Percentiles rank a stretch among this genome's conserved stretches.
Conservation (phyloP, 2,888 invertebrate species). For the Linhomoeus sp. region DNA sequence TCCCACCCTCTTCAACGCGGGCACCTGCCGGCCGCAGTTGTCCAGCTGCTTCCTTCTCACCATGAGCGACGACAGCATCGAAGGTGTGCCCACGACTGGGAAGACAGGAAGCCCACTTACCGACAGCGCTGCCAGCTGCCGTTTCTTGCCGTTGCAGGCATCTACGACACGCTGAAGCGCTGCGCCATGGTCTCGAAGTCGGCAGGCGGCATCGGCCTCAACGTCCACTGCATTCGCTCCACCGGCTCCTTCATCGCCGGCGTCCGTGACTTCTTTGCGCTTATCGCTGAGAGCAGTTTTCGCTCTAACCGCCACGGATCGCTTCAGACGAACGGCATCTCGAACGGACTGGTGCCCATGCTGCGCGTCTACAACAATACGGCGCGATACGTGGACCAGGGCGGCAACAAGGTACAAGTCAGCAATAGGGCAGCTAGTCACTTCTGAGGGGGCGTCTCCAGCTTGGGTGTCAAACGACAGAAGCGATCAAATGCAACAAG, state of each 20-base stretch:
- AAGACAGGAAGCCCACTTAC: too few relatives aligned
- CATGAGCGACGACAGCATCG: conserved; percentile 61
- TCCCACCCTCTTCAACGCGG: conserved; percentile 87
- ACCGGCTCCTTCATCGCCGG: conserved; percentile 77
- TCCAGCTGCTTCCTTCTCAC: conserved; percentile 84
- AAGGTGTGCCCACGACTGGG: conserved; percentile 7
- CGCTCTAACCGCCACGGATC: neutral
- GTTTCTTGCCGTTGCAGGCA: conserved; percentile 9
- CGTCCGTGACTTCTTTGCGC: conserved; percentile 17
- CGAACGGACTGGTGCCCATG: conserved; percentile 90
- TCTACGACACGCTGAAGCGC: conserved; percentile 21
- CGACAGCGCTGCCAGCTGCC: too few relatives aligned
- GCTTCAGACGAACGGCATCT: conserved; percentile 57
- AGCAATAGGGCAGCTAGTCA: neutral
- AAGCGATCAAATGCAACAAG: too few relatives aligned
- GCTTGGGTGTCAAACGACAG: too few relatives aligned
- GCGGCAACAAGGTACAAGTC: conserved; percentile 58
- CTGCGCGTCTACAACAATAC: conserved; percentile 82
- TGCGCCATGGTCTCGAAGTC: conserved; percentile 89
- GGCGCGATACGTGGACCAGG: conserved; percentile 89
- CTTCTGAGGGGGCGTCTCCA: too few relatives aligned
- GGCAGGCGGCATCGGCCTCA: conserved; percentile 89
- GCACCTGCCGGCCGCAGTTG: conserved; percentile 68
- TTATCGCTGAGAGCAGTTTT: too few relatives aligned
- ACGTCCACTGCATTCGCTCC: conserved; percentile 81